Evolutionary conservation across 2,113 vertebrate genomes (phyloP).

Genomic region (Arenaria interpres): DNA sequence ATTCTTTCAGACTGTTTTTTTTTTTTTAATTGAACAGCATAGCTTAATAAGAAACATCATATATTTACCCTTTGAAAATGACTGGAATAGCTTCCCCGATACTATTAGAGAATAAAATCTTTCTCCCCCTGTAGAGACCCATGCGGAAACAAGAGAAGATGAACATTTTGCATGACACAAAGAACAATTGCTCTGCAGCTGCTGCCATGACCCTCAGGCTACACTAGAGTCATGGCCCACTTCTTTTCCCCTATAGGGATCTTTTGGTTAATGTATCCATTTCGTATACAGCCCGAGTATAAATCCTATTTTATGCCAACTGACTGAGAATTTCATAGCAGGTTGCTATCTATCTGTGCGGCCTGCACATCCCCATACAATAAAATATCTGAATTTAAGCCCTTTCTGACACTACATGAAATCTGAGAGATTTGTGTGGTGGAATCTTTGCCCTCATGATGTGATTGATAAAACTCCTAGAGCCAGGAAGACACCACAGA

Average conservation of each 20-base stretch:
- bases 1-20: background rate
- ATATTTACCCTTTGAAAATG: background rate
- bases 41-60: background rate
- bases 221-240: background rate
- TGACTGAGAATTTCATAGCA: background rate
- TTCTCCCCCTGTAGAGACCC: background rate
- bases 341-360: background rate
- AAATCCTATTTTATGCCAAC: constrained; percentile 39
- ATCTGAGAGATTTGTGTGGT: background rate
- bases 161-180: constrained; percentile 22
- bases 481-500: background rate
- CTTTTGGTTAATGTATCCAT: constrained; percentile 36
- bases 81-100: background rate
- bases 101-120: background rate
- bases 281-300: constrained; percentile 9
- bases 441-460: background rate
- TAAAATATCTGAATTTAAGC: background rate
- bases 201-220: constrained; percentile 26
- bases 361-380: background rate
- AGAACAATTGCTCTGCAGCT: constrained; percentile 48
- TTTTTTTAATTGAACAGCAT: background rate
- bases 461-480: background rate
- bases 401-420: background rate
- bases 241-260: constrained; percentile 23
- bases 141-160: constrained; percentile 4